A percentile compares a stretch with the other conserved stretches of the same genome.
Evolutionary conservation across 2,113 vertebrate species (phyloP).

Genomic region (Narcine bancroftii): DNA sequence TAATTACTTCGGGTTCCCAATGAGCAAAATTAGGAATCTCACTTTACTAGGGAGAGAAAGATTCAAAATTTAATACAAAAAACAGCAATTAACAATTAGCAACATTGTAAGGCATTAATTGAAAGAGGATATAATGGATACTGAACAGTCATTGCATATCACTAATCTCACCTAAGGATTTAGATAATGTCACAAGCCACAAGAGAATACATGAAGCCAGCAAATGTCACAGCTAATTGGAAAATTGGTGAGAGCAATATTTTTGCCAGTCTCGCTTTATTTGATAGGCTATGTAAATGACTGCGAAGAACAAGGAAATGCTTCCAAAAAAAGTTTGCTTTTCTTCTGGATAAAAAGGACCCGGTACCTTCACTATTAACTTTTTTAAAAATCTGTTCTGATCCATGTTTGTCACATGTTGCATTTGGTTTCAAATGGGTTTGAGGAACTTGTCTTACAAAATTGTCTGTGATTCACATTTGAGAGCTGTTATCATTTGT

Average conservation of each 20-base stretch:
- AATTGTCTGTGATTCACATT: neutral
- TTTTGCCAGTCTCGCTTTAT: neutral
- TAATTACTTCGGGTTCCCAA: neutral
- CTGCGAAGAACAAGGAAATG: neutral
- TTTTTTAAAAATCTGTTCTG: neutral
- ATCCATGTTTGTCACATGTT: neutral
- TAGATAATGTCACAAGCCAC: constrained; percentile 15
- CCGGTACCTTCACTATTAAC: neutral
- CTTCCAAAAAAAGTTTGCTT: neutral
- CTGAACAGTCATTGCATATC: neutral
- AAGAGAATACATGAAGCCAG: neutral
- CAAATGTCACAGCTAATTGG: constrained; percentile 19
- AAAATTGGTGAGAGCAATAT: neutral
- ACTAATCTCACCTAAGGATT: constrained; percentile 1
- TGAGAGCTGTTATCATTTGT: neutral
- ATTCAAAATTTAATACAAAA: constrained; percentile 1
- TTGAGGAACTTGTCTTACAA: neutral
- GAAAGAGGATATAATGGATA: neutral
- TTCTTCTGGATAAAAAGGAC: neutral
- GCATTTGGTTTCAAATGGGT: neutral
- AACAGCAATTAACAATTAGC: neutral
- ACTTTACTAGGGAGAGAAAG: neutral
- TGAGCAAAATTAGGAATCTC: constrained; percentile 1
- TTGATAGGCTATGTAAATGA: neutral
- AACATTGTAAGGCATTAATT: neutral